Base-by-base conservation (phyloP, 2,888 invertebrate genomes). In the Athalia cordata region DNA sequence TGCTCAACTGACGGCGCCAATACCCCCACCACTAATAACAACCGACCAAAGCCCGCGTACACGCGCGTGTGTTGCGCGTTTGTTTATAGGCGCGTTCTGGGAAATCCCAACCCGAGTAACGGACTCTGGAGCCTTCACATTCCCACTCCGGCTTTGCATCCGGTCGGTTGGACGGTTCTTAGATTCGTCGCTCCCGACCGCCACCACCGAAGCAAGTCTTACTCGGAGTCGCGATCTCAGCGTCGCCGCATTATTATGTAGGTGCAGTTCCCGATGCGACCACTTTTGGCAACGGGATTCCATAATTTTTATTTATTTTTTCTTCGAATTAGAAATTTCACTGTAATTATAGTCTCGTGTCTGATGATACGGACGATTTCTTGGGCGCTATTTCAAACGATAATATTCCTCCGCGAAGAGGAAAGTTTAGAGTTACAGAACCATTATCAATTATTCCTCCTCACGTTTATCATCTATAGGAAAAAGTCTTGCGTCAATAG, bases 21-120 rank as follows among this genome's bases (percentile, higher is more conserved):
- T 83, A 82, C 74, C 83, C 83, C 81, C 82, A 79, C 82, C 78
- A 49, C 62, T 29, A 29, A 29, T 29, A 29, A 29, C 29, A 29
- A 29, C 7, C 77, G 29, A 67, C 77, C 80, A n/a, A 50, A 45
- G 62, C 43, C 81, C 77, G 62, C 64, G 79, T 79, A 55, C 80
- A 75, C 78, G 77, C 78, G 77, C 79, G 57, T 77, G 59, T 83
- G 82, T 81, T 80, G 80, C 86, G 85, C 87, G 87, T 87, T 88
- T 88, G 89, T 89, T 89, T 88, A 88, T 87, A 87, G 87, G 85
- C 84, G 86, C 85, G 85, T 88, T 89, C 88, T 87, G 86, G 86
- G 88, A 88, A 88, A 87, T 86, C 86, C 86, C 86, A 85, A 68
- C 81, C 80, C 88, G 87, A 85, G 86, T 88, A 88, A 88, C 88